phyloP scores from a whole-genome alignment of 1,140 invertebrate species.

The Drosophila lacertosa region DNA sequence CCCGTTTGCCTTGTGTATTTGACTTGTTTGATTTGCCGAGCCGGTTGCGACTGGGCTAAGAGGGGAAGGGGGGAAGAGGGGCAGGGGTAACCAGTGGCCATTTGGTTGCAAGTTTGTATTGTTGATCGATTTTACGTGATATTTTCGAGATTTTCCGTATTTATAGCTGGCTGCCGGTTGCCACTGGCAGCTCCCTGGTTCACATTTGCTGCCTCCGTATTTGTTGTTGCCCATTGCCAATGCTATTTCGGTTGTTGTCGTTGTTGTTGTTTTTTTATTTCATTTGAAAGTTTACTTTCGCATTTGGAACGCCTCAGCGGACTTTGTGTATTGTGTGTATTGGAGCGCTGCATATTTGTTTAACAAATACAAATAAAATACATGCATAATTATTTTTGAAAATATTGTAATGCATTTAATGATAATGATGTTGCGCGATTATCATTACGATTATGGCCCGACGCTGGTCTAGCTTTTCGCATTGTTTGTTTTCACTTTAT shows the following conservation, averaged over 20 bases:
- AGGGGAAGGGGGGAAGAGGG: not conserved
- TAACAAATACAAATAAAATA: conserved; percentile 83
- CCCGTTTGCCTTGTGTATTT: conserved; percentile 33
- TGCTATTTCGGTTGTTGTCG: conserved; percentile 36
- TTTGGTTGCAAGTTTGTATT: conserved; percentile 83
- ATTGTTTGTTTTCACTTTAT: conserved; percentile 61
- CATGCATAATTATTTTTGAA: conserved; percentile 83
- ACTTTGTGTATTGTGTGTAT: conserved; percentile 68
- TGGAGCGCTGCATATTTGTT: conserved; percentile 69
- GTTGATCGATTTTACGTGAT: conserved; percentile 84
- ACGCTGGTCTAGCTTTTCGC: conserved; percentile 47
- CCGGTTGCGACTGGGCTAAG: not conserved
- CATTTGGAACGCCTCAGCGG: conserved; percentile 76
- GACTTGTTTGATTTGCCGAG: conserved; percentile 74
- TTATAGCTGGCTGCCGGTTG: conserved; percentile 69
- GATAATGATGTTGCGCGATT: conserved; percentile 71
- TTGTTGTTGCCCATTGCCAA: conserved; percentile 54
- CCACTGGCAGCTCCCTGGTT: conserved; percentile 46
- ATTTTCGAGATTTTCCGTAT: conserved; percentile 84
- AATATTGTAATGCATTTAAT: conserved; percentile 77
- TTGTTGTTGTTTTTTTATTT: conserved; percentile 67
- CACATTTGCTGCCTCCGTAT: conserved; percentile 66
- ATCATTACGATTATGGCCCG: conserved; percentile 69
- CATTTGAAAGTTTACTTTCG: conserved; percentile 82
- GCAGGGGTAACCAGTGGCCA: conserved; percentile 48